Evolutionary conservation across 2,797 vertebrate species (phyloP), one percentile per base, ranked within the genome.

Genomic region (Tauraco hartlaubi): DNA sequence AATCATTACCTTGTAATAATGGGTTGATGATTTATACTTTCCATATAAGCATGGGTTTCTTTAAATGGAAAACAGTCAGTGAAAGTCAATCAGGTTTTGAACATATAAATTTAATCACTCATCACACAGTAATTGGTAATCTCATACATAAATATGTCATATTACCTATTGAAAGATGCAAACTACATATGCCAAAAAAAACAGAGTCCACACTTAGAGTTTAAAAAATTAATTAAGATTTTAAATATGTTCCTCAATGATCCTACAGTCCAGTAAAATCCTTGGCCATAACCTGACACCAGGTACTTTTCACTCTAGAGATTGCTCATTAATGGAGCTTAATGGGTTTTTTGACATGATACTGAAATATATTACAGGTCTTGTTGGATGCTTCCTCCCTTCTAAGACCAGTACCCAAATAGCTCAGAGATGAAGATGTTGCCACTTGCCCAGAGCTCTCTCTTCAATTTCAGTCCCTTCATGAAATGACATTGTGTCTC

Each of bases 51-150:
- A 74, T 1, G 2, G 14, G 35, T 82, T 94, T 93, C 80, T 86
- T 94, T 80, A 79, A 91, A 91, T 66, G 46, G 64, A 85, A 95
- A 95, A 66, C 62, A 90, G 35, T 81, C 76, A 56, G 72, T 58
- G n/a, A 46, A 91, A 96, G 93, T 91, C 94, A 92, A 55, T 96
- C 88, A 87, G 69, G n/a, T 93, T 95, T 83, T 86, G 56, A 95
- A 90, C 37, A 48, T 44, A 94, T 80, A 90, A 89, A 94, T 95
- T 88, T 96, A 89, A 90, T 91, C 90, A 92, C 64, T 95, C 92
- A 83, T 94, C 85, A 84, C 29, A 15, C n/a, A 77, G 54, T 93
- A 96, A 95, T 67, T 94, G 92, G 91, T 95, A 92, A 93, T 96
- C 68, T 89, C 90, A 54, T 62, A 68, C 41, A 75, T 92, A 96